A percentile compares a stretch with the other conserved stretches of the same genome.
Evolutionary conservation across 2,113 vertebrate genomes (phyloP).

Genomic region (Semnornis frantzii): DNA sequence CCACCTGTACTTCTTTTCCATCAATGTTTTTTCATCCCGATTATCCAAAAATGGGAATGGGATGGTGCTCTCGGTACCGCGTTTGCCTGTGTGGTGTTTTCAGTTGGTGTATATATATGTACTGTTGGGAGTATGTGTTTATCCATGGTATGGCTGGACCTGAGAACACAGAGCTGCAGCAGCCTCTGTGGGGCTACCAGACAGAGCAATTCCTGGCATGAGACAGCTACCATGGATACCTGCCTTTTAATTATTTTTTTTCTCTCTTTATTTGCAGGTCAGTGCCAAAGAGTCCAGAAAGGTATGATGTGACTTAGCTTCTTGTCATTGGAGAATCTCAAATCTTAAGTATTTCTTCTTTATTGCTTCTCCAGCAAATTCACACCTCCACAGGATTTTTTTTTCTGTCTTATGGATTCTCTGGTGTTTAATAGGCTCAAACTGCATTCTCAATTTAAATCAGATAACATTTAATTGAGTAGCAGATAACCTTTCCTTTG

Average conservation of each 20-base stretch:
- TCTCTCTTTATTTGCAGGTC: slow-evolving; percentile 76
- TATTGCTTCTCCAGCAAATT: not conserved
- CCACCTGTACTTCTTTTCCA: not conserved
- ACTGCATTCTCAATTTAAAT: not conserved
- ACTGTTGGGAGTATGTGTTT: not conserved
- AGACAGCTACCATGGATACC: not conserved
- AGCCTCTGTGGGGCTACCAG: not conserved
- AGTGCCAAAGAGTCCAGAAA: slow-evolving; percentile 77
- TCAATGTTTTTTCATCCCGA: not conserved
- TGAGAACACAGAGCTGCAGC: not conserved
- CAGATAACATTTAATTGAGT: not conserved
- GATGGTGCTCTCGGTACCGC: not conserved
- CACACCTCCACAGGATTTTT: not conserved
- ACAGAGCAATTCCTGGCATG: not conserved
- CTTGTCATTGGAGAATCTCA: not conserved
- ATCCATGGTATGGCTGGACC: not conserved
- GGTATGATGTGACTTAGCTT: slow-evolving; percentile 73
- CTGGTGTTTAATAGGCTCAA: not conserved
- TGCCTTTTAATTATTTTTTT: not conserved
- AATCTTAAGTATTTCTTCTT: slow-evolving; percentile 20
- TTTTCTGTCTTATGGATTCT: not conserved
- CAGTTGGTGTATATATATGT: no score
- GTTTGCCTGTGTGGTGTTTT: not conserved
- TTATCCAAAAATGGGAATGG: not conserved
- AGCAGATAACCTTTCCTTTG: not conserved